Conservation (phyloP, 2,888 invertebrate genomes). For the Melipona beecheii region DNA sequence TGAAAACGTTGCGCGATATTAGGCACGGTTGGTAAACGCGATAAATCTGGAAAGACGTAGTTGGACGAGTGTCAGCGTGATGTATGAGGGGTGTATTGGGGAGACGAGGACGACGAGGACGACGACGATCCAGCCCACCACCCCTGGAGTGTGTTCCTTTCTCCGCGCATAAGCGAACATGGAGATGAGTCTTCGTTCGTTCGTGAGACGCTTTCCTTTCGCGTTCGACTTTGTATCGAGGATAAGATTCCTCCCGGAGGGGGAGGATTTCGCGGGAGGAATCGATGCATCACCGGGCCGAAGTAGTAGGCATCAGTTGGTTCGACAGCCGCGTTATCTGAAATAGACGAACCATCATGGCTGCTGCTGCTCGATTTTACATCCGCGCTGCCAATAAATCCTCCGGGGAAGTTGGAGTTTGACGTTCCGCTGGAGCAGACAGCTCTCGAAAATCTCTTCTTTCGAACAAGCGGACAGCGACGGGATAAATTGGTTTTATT, state of each 20-base stretch:
- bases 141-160: slow-evolving; percentile 57
- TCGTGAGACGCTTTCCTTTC: slow-evolving; percentile 26
- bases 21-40: slow-evolving; percentile 77
- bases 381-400: not conserved
- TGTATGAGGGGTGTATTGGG: slow-evolving; percentile 75
- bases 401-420: not conserved
- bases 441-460: not conserved
- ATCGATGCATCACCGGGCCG: slow-evolving; percentile 71
- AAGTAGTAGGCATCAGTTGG: slow-evolving; percentile 63
- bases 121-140: not conserved
- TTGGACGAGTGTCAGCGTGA: slow-evolving; percentile 80
- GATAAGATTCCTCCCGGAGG: slow-evolving; percentile 62
- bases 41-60: slow-evolving; percentile 80
- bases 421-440: not conserved
- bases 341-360: slow-evolving; percentile 71
- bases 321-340: slow-evolving; percentile 71
- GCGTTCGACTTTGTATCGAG: slow-evolving; percentile 52
- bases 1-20: slow-evolving; percentile 76
- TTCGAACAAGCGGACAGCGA: not conserved
- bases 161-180: slow-evolving; percentile 52
- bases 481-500: not conserved
- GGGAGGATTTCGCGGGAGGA: slow-evolving; percentile 66
- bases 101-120: slow-evolving; percentile 32
- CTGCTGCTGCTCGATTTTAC: slow-evolving; percentile 40
- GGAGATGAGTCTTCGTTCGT: slow-evolving; percentile 29